These are phyloP conservation scores for Nomada fucata DNA, from an alignment of 2,888 invertebrate species.

Conservation along the genomic window DNA sequence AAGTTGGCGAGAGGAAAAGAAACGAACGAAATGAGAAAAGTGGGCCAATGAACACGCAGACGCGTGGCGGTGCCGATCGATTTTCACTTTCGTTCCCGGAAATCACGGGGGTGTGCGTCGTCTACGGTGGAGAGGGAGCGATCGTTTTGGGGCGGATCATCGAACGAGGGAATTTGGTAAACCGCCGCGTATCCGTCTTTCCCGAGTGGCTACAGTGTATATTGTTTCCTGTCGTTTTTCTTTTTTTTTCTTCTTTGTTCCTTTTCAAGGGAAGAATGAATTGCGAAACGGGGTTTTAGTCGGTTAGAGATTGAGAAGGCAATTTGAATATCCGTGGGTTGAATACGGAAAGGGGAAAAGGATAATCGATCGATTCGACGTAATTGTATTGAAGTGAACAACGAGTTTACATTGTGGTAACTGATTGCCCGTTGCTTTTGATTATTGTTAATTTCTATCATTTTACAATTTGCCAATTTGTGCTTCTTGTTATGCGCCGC, in stretches of 20 bases:
- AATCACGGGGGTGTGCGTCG: conserved; percentile 49
- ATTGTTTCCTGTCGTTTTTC: conserved; percentile 1
- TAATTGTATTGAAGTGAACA: no score
- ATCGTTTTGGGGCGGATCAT: conserved; percentile 20
- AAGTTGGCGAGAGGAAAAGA: not conserved
- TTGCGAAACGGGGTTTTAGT: not conserved
- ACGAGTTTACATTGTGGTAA: no score
- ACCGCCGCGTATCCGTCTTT: conserved; percentile 15
- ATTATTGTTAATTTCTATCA: no score
- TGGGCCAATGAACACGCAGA: conserved; percentile 71
- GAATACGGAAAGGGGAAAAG: no score
- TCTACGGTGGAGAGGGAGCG: conserved; percentile 23
- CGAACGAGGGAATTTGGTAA: conserved; percentile 22
- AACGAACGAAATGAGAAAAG: conserved; percentile 52
- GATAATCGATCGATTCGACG: no score
- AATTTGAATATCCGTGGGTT: no score
- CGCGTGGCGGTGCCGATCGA: conserved; percentile 64
- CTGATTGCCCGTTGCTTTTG: no score
- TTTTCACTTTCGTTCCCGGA: conserved; percentile 69
- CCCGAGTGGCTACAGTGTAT: not conserved
- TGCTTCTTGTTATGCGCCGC: no score
- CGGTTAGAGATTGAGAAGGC: no score
- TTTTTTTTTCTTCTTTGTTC: no score
- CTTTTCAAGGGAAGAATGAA: not conserved
- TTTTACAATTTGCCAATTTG: no score